Conservation (phyloP, 2,797 vertebrate species). For the Smutsia temminckii region DNA sequence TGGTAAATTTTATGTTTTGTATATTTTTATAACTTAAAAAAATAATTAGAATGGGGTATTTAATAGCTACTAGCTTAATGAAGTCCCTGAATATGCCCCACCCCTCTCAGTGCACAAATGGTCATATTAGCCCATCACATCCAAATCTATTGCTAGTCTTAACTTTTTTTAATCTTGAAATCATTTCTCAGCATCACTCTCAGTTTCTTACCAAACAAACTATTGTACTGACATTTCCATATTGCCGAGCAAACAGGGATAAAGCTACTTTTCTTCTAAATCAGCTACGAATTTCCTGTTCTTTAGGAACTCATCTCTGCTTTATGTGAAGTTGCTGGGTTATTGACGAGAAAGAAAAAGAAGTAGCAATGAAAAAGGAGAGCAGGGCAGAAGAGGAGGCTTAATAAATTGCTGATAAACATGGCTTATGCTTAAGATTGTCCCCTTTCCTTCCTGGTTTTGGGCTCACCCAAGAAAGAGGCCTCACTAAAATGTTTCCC, state of each 20-base stretch:
- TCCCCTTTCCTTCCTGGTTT: background rate
- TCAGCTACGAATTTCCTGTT: background rate
- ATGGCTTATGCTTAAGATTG: background rate
- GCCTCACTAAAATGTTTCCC: constrained; percentile 27
- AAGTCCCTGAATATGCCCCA: background rate
- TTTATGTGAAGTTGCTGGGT: background rate
- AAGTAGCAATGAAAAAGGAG: background rate
- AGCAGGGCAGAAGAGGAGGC: background rate
- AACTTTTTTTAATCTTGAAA: background rate
- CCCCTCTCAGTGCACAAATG: background rate
- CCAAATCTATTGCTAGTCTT: background rate
- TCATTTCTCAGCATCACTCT: background rate
- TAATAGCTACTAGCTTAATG: background rate
- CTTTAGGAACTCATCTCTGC: background rate
- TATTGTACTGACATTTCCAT: background rate
- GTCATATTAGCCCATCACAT: background rate
- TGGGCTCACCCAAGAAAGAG: background rate
- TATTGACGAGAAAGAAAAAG: background rate
- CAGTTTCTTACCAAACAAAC: background rate
- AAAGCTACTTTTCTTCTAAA: constrained; percentile 33
- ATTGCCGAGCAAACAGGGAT: background rate
- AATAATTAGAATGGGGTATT: background rate
- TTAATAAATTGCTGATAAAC: background rate
- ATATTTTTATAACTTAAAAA: background rate
- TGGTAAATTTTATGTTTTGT: background rate